Evolutionary conservation across 2,797 vertebrate genomes (phyloP).

Genomic region (Amblyopsis hoosieri): DNA sequence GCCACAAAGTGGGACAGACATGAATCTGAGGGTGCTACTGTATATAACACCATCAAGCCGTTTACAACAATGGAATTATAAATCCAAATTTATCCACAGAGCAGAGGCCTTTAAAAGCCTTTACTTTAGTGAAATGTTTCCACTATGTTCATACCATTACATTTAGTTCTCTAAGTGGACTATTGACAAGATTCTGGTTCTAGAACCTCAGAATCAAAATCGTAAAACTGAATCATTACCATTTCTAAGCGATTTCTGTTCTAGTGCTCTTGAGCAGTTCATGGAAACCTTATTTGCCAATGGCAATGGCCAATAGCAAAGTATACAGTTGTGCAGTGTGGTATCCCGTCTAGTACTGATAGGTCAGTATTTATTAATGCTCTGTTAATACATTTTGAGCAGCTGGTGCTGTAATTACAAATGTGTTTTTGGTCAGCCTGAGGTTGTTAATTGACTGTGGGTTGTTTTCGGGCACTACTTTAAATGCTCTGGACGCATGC

Average conservation of each 20-base stretch:
- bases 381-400: conserved; percentile 14
- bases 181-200: too few species aligned
- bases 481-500: conserved; percentile 18
- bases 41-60: too few species aligned
- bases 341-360: conserved; percentile 26
- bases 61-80: too few species aligned
- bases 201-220: too few species aligned
- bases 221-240: too few species aligned
- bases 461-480: conserved; percentile 55
- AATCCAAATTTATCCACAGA: too few species aligned
- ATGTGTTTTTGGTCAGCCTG: conserved; percentile 25
- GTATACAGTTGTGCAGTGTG: background rate
- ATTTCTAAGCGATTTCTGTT: background rate
- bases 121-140: too few species aligned
- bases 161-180: too few species aligned
- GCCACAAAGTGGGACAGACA: too few species aligned
- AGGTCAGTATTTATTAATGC: conserved; percentile 24
- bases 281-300: background rate
- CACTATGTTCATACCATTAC: too few species aligned
- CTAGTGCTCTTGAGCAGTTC: background rate
- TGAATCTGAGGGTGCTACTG: too few species aligned
- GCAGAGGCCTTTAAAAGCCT: too few species aligned
- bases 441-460: conserved; percentile 24
- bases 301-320: background rate
- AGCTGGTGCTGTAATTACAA: conserved; percentile 29